These are phyloP conservation scores for Drosophila hydei DNA, from an alignment of 1,140 invertebrate species.

Conservation along the genomic window DNA sequence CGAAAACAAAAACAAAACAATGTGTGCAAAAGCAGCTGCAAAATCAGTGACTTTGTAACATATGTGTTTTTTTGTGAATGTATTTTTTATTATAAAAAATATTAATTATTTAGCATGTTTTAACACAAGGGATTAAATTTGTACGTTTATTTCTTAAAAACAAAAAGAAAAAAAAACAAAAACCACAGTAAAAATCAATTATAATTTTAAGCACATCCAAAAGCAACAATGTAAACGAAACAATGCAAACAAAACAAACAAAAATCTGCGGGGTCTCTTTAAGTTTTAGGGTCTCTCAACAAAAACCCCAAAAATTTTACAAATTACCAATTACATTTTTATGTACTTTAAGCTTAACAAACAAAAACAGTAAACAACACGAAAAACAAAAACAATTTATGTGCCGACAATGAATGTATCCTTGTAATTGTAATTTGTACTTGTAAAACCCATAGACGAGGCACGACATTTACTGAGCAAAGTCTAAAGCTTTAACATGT, in stretches of 20 bases:
- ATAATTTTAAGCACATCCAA: constrained; percentile 36
- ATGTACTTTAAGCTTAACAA: constrained; percentile 62
- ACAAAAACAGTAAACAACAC: constrained; percentile 42
- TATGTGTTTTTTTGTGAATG: constrained; percentile 6
- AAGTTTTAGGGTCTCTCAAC: constrained; percentile 21
- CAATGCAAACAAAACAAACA: constrained; percentile 34
- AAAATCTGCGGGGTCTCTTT: constrained; percentile 34
- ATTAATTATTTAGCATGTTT: constrained; percentile 55
- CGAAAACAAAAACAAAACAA: constrained; percentile 2
- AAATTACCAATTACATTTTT: constrained; percentile 27
- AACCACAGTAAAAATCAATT: constrained; percentile 25
- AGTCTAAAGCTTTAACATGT: constrained; percentile 60
- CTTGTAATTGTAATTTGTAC: constrained; percentile 56
- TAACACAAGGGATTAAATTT: constrained; percentile 79
- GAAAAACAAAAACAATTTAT: constrained; percentile 32
- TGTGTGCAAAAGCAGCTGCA: constrained; percentile 11
- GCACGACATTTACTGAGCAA: constrained; percentile 40
- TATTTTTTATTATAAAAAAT: constrained; percentile 28
- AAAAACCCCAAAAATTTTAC: constrained; percentile 1
- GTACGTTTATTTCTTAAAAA: constrained; percentile 61
- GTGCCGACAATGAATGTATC: constrained; percentile 63
- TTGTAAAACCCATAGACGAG: constrained; percentile 13
- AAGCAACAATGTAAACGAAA: constrained; percentile 37
- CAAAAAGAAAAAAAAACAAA: constrained; percentile 30
- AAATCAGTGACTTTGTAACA: constrained; percentile 14